Evolutionary conservation across 2,113 vertebrate species (phyloP).

Genomic region (Chinchilla lanigera): DNA sequence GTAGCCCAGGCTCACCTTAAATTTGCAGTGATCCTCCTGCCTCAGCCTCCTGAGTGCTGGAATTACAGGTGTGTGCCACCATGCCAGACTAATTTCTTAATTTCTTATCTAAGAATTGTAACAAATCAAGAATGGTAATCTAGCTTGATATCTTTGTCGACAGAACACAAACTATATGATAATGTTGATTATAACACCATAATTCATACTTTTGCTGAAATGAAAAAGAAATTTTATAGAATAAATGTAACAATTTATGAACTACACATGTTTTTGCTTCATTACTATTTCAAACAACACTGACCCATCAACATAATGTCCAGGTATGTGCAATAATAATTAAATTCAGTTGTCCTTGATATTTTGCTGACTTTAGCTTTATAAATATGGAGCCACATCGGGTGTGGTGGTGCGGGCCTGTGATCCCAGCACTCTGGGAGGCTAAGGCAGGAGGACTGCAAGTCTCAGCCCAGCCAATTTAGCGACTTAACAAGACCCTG

Average conservation of each 20-base stretch:
- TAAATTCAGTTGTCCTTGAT: constrained; percentile 16
- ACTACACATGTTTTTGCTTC: constrained; percentile 12
- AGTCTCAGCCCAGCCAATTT: neutral
- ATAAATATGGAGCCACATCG: neutral
- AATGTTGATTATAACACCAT: neutral
- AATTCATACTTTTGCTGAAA: constrained; percentile 41
- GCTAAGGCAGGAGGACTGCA: neutral
- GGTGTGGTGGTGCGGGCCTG: neutral
- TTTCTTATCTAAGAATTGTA: neutral
- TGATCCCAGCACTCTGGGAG: neutral
- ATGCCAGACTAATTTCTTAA: neutral
- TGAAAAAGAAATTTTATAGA: constrained; percentile 22
- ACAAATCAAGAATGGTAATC: neutral
- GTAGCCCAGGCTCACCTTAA: neutral
- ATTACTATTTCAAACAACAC: neutral
- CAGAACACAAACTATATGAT: neutral
- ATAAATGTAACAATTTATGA: constrained; percentile 11
- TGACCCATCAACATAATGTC: neutral
- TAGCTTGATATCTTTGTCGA: neutral
- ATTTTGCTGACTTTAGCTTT: neutral
- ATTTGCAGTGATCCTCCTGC: neutral
- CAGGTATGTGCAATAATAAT: neutral
- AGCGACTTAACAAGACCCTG: neutral
- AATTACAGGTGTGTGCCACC: neutral
- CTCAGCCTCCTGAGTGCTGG: neutral